Percentiles rank a stretch among this genome's conserved stretches.
Evolutionary conservation across 2,888 invertebrate species (phyloP).

Genomic region (Andrena dorsata): DNA sequence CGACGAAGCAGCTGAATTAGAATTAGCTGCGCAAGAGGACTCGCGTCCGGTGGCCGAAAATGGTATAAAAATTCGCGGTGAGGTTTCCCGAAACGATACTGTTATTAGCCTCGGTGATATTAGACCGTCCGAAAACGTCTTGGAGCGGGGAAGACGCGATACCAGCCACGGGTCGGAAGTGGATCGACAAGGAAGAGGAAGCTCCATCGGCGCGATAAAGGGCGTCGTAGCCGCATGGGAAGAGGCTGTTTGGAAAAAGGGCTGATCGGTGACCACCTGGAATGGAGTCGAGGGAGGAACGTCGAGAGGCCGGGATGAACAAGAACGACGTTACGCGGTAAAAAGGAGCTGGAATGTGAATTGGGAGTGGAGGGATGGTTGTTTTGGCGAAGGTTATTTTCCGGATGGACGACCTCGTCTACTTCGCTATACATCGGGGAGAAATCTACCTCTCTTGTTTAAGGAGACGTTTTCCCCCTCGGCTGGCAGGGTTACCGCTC

Average conservation of each 20-base stretch:
- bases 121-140: not conserved
- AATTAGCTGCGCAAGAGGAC: too few relatives aligned
- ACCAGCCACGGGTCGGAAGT: slow-evolving; percentile 5
- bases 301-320: slow-evolving; percentile 35
- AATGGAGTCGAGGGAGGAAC: slow-evolving; percentile 54
- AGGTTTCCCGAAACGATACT: slow-evolving; percentile 12
- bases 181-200: slow-evolving; percentile 13
- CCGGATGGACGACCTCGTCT: slow-evolving; percentile 79
- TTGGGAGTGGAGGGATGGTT: slow-evolving; percentile 67
- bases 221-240: slow-evolving; percentile 36
- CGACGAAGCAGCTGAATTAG: not conserved
- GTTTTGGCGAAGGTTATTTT: slow-evolving; percentile 83
- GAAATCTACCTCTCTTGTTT: slow-evolving; percentile 59
- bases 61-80: slow-evolving; percentile 1
- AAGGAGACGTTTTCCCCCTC: slow-evolving; percentile 52
- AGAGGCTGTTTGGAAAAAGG: slow-evolving; percentile 43
- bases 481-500: slow-evolving; percentile 44
- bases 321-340: slow-evolving; percentile 55
- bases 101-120: slow-evolving; percentile 27
- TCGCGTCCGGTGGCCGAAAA: not conserved
- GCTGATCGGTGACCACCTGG: slow-evolving; percentile 60
- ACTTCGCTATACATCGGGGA: slow-evolving; percentile 64
- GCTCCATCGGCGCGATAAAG: slow-evolving; percentile 60
- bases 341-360: slow-evolving; percentile 59
- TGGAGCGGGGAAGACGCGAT: not conserved